A percentile compares a stretch with the other conserved stretches of the same genome.
These are phyloP conservation scores for Vulpes lagopus DNA, from an alignment of 2,113 vertebrate genomes.

Conservation along the genomic window DNA sequence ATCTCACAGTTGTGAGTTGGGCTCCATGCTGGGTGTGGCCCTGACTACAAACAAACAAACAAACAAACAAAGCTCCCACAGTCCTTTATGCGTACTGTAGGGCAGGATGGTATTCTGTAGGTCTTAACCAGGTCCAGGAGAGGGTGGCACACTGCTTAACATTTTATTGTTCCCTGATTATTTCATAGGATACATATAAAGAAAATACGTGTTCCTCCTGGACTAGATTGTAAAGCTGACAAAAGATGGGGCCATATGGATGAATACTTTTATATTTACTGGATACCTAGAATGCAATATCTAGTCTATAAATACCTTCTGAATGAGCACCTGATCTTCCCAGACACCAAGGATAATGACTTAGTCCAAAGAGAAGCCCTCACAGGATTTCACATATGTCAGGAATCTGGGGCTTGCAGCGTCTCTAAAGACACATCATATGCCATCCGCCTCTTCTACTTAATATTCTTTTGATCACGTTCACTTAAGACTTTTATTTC, in stretches of 20 bases:
- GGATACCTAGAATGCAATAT: background rate
- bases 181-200: background rate
- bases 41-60: background rate
- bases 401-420: fast-evolving
- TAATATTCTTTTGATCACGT: background rate
- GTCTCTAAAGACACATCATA: fast-evolving
- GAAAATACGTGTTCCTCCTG: background rate
- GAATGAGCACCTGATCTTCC: background rate
- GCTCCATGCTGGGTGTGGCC: background rate
- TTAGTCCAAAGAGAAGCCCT: background rate
- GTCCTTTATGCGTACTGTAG: too few relatives aligned
- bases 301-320: background rate
- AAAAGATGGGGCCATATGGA: too few relatives aligned
- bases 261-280: background rate
- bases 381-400: background rate
- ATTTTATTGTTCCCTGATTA: background rate
- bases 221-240: background rate
- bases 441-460: fast-evolving
- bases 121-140: background rate
- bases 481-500: background rate
- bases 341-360: background rate
- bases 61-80: background rate
- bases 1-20: background rate
- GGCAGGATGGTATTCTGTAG: fast-evolving
- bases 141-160: background rate